Conservation (phyloP, 2,888 invertebrate species). For the Syritta pipiens region DNA sequence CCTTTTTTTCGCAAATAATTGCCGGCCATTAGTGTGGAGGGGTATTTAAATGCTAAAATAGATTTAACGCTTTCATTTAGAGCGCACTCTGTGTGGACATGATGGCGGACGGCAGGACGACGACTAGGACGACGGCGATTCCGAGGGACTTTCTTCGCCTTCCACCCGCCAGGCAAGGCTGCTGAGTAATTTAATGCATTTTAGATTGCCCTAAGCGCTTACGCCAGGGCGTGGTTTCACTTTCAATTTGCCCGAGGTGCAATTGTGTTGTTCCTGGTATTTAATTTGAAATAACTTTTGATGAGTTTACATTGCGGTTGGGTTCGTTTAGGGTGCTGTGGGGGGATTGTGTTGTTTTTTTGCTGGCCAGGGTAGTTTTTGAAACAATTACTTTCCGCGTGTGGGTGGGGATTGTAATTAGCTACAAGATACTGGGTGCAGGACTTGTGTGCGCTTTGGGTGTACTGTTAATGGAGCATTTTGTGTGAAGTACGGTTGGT, state of each 20-base stretch:
- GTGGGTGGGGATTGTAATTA: neutral
- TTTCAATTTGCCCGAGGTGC: constrained; percentile 56
- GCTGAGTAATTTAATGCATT: constrained; percentile 66
- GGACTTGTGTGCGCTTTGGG: neutral
- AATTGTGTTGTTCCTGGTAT: constrained; percentile 57
- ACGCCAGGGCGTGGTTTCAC: neutral
- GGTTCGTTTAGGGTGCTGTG: constrained; percentile 29
- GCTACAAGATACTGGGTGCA: neutral
- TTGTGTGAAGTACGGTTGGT: no score
- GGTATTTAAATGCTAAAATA: constrained; percentile 63
- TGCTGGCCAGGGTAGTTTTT: neutral
- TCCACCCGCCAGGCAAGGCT: neutral
- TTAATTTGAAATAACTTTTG: constrained; percentile 64
- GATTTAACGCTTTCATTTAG: constrained; percentile 58
- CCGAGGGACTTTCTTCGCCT: no score
- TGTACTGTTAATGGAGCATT: neutral
- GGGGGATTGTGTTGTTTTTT: neutral
- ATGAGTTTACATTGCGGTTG: constrained; percentile 60
- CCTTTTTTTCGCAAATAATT: constrained; percentile 53
- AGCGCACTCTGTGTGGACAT: constrained; percentile 50
- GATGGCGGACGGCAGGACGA: constrained; percentile 30
- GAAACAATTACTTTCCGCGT: neutral
- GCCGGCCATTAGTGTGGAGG: constrained; percentile 52
- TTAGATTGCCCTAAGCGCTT: constrained; percentile 53
- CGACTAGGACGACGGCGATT: neutral